Percentiles rank a stretch among this genome's conserved stretches.
These are phyloP conservation scores for Pipistrellus nathusii DNA, from an alignment of 2,797 vertebrate genomes.

Conservation along the genomic window DNA sequence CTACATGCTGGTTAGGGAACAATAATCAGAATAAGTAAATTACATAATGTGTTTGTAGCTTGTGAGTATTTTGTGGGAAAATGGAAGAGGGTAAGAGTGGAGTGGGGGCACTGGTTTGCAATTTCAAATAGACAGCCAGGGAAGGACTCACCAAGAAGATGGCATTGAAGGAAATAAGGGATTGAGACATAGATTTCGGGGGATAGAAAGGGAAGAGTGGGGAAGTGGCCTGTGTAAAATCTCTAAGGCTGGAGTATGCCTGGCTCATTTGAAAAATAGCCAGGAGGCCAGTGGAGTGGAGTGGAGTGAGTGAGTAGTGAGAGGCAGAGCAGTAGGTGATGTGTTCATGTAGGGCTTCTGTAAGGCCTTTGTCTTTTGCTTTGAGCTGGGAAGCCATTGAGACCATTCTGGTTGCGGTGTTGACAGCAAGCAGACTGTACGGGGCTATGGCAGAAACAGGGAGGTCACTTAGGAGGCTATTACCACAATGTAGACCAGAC, in stretches of 20 bases:
- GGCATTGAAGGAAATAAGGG: background rate
- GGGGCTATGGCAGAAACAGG: background rate
- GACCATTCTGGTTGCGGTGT: background rate
- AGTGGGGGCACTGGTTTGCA: background rate
- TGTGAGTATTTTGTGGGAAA: background rate
- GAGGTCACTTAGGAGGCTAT: background rate
- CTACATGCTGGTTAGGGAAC: background rate
- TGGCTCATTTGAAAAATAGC: background rate
- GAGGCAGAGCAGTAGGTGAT: background rate
- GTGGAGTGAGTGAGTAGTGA: background rate
- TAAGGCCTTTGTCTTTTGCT: background rate
- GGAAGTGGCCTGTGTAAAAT: background rate
- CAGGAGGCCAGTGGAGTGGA: background rate
- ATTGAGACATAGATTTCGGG: background rate
- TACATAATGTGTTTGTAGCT: background rate
- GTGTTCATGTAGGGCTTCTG: background rate
- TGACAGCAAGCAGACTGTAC: background rate
- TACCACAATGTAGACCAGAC: background rate
- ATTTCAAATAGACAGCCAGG: background rate
- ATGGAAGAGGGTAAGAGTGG: background rate
- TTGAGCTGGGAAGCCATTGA: background rate
- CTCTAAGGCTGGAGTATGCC: background rate
- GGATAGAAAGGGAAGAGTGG: background rate
- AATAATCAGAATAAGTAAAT: background rate
- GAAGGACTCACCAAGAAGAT: background rate